Evolutionary conservation across 1,140 invertebrate species (phyloP).

Genomic region (Bombus balteatus): DNA sequence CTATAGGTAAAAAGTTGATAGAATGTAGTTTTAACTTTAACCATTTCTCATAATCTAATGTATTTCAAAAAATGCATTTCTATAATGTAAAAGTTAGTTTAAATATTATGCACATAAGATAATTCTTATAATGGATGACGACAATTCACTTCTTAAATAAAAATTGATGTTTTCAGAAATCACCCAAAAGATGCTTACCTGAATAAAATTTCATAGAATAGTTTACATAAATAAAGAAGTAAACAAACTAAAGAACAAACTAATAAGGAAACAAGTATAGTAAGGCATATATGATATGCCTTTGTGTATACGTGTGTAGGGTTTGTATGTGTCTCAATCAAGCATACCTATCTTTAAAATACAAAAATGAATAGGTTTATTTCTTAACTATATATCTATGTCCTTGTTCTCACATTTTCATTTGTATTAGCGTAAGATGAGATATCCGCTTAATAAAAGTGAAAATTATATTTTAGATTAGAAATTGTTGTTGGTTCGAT

Average conservation of each 20-base stretch:
- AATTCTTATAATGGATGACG: neutral
- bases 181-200: neutral
- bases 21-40: neutral
- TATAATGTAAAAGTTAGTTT: neutral
- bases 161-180: neutral
- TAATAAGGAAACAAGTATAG: neutral
- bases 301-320: neutral
- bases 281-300: neutral
- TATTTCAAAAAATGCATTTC: neutral
- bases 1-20: neutral
- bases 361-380: conserved; percentile 3
- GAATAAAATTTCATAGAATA: neutral
- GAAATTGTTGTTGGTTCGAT: neutral
- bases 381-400: neutral
- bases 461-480: conserved; percentile 8
- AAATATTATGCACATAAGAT: neutral
- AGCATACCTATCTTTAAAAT: neutral
- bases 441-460: neutral
- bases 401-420: neutral
- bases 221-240: conserved; percentile 1
- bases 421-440: neutral
- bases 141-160: neutral
- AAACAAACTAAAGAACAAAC: no score
- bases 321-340: neutral
- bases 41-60: neutral